phyloP scores from a whole-genome alignment of 2,888 invertebrate species.

The Eristalinus aeneus region DNA sequence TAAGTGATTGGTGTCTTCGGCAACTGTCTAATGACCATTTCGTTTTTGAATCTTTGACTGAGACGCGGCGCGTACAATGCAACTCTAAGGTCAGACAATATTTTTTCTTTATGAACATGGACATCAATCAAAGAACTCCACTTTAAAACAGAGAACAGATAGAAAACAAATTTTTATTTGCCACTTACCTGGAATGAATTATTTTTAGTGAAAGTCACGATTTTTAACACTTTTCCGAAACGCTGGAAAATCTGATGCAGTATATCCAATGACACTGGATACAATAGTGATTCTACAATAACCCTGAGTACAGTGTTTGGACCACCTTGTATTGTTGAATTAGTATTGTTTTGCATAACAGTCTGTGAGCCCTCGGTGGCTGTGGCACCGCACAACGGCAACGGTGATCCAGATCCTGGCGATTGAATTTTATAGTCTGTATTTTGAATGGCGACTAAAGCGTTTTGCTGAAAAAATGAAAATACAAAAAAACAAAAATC shows the following conservation, averaged over 20 bases:
- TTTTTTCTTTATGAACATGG: no score
- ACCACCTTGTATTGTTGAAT: constrained; percentile 84
- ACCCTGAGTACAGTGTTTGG: constrained; percentile 98
- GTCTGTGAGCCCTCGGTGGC: constrained; percentile 79
- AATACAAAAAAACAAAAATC: constrained; percentile 72
- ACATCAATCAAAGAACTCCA: constrained; percentile 50
- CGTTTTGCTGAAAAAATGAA: constrained; percentile 88
- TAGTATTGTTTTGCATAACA: constrained; percentile 81
- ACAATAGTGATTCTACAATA: constrained; percentile 99
- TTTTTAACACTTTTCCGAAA: constrained; percentile 99
- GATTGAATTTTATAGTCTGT: constrained; percentile 86
- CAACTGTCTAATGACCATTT: no score
- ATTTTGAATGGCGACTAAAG: constrained; percentile 92
- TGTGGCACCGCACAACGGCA: constrained; percentile 83
- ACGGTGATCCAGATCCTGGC: constrained; percentile 85
- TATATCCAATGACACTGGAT: constrained; percentile 98
- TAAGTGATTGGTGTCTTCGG: no score
- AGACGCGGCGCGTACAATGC: no score
- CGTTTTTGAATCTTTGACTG: no score
- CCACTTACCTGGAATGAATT: constrained; percentile 85
- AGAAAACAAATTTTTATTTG: background rate
- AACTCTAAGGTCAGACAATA: no score
- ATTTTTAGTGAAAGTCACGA: constrained; percentile 99
- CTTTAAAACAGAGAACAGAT: background rate
- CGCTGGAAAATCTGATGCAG: constrained; percentile 99